Evolutionary conservation across 2,113 vertebrate species (phyloP).

Genomic region (Passer montanus): DNA sequence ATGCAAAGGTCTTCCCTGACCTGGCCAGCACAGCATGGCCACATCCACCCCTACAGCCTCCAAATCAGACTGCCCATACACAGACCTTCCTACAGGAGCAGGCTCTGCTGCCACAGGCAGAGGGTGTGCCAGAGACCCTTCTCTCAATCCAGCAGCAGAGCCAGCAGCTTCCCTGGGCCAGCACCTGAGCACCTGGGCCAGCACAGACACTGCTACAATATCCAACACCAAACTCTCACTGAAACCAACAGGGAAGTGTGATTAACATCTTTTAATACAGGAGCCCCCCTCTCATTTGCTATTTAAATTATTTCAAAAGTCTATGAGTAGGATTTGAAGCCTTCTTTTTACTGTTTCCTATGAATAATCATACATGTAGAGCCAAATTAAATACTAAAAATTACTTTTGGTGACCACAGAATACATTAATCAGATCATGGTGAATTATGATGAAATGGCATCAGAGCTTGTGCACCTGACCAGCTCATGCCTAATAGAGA

Average conservation of each 20-base stretch:
- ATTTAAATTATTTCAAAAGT: background rate
- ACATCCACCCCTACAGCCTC: background rate
- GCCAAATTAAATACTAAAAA: background rate
- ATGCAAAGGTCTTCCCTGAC: background rate
- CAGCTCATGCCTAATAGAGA: background rate
- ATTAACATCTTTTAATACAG: background rate
- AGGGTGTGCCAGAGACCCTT: background rate
- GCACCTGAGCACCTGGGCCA: rapidly evolving
- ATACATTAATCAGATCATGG: background rate
- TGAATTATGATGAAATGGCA: background rate
- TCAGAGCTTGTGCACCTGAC: background rate
- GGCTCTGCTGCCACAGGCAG: background rate
- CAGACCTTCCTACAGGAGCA: rapidly evolving
- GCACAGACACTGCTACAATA: background rate
- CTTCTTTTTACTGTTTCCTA: background rate
- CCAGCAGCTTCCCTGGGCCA: background rate
- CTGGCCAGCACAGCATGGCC: background rate
- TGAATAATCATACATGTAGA: background rate
- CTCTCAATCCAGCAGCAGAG: background rate
- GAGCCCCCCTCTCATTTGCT: background rate
- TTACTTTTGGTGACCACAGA: background rate
- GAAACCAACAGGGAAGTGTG: background rate
- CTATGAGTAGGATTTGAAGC: background rate
- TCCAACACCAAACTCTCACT: background rate
- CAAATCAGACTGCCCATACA: background rate